Evolutionary conservation across 2,113 vertebrate genomes (phyloP).

Genomic region (Crotophaga sulcirostris): DNA sequence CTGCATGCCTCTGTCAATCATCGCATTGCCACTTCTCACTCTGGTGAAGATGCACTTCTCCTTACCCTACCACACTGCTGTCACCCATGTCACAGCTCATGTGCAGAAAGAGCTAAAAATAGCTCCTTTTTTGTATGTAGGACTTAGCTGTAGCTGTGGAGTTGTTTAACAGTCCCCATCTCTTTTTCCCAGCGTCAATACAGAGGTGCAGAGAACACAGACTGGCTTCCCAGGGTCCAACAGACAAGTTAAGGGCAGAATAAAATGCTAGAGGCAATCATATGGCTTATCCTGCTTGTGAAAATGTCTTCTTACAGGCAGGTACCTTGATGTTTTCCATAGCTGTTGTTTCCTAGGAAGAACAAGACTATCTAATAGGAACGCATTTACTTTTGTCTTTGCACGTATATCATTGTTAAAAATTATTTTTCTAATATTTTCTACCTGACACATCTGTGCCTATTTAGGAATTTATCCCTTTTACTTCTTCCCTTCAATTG

Average conservation of each 20-base stretch:
- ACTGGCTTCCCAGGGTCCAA: not conserved
- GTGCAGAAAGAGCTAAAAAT: not conserved
- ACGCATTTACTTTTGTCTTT: not conserved
- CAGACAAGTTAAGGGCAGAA: not conserved
- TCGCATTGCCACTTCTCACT: not conserved
- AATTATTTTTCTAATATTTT: not conserved
- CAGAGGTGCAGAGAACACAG: not conserved
- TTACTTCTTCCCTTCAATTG: too few species aligned
- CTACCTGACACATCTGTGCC: not conserved
- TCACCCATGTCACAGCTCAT: not conserved
- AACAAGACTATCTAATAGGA: not conserved
- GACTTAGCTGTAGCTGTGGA: not conserved
- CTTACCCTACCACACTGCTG: not conserved
- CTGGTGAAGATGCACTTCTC: not conserved
- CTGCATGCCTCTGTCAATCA: not conserved
- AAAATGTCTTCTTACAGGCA: not conserved
- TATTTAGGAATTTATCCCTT: conserved; percentile 7
- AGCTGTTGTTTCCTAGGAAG: not conserved
- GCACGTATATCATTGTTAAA: fast-evolving
- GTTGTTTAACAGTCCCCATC: not conserved
- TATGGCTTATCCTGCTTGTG: not conserved
- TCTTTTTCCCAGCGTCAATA: not conserved
- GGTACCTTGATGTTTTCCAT: not conserved
- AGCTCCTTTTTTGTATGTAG: not conserved
- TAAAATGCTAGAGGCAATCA: not conserved